These are phyloP conservation scores for Diplogasteroides magnus DNA, from an alignment of 1,140 invertebrate species.

Conservation along the genomic window DNA sequence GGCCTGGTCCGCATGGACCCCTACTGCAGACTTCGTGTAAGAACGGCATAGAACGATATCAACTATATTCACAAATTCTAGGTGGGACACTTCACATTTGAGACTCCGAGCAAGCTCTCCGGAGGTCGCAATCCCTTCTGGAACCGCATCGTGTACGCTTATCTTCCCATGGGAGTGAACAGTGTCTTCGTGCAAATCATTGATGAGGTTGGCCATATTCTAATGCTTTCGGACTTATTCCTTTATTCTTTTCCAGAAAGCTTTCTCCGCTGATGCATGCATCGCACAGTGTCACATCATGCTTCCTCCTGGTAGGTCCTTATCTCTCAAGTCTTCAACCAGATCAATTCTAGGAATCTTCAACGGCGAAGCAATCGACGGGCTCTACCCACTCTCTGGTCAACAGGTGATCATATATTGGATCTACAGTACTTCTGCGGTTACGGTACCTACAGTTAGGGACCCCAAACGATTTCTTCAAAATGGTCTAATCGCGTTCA, in stretches of 20 bases:
- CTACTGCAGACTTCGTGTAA: slow-evolving; percentile 67
- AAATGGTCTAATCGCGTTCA: no score
- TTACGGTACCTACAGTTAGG: no score
- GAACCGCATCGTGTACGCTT: slow-evolving; percentile 87
- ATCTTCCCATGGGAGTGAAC: slow-evolving; percentile 78
- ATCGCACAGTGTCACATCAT: slow-evolving; percentile 80
- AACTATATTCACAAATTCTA: no score
- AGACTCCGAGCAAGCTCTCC: slow-evolving; percentile 86
- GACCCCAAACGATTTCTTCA: no score
- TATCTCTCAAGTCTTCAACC: no score
- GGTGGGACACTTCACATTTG: slow-evolving; percentile 84
- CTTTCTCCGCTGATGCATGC: slow-evolving; percentile 87
- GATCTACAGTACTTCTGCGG: no score
- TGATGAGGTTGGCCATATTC: slow-evolving; percentile 68
- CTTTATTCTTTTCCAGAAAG: slow-evolving; percentile 67
- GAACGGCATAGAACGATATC: no score
- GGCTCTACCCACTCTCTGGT: slow-evolving; percentile 80
- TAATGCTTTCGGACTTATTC: no score
- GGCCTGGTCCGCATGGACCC: slow-evolving; percentile 92
- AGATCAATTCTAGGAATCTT: no score
- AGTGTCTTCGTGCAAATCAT: slow-evolving; percentile 86
- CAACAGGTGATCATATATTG: no score
- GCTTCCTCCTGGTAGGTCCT: slow-evolving; percentile 73
- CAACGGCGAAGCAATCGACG: slow-evolving; percentile 79
- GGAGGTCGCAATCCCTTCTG: slow-evolving; percentile 88